Evolutionary conservation across 2,113 vertebrate species (phyloP), one percentile per base, ranked within the genome.

Genomic region (Brachirus orientalis): DNA sequence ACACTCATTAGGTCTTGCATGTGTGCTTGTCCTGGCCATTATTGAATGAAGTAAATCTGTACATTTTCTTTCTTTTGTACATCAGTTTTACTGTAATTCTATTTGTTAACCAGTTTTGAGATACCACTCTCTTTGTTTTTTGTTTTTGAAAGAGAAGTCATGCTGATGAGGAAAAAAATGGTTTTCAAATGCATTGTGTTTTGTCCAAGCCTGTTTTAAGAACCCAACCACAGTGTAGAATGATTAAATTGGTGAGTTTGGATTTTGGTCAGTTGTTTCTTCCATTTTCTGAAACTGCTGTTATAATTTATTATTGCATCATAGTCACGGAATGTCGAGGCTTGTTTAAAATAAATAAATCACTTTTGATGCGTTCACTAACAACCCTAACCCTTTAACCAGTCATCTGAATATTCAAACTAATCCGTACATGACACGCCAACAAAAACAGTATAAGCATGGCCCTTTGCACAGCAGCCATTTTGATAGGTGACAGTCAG

Each of bases 161-260:
- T 57, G 47, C 66, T 67, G 53, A 63, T 28, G 6, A 70, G 69
- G 47, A 75, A 58, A 43, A 61, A 77, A 41, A 79, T 69, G 33
- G 13, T 83, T 82, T 80, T 33, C 76, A 61, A 62, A 35, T 13
- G 40, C 59, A 53, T 38, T 70, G 44, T 68, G 53, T 55, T 74
- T 63, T 69, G 68, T 80, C 53, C 45, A 69, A 67, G 41, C 54
- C 73, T 44, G 46, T 66, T 76, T 50, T 40, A 50, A 41, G 16
- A 57, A 43, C 36, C 45, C 20, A 3, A 10, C 22, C 68, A 35
- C 10, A 9, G 10, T 76, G 38, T 45, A 56, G 22, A 72, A 47
- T 19, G 16, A 86, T 72, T 77, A 80, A 80, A 79, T 74, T 19
- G 48, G 16, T 66, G 33, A 37, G 12, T 60, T 65, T 74, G 56